These are phyloP conservation scores for Coregonus suidteri DNA, from an alignment of 2,797 vertebrate species.

Conservation along the genomic window DNA sequence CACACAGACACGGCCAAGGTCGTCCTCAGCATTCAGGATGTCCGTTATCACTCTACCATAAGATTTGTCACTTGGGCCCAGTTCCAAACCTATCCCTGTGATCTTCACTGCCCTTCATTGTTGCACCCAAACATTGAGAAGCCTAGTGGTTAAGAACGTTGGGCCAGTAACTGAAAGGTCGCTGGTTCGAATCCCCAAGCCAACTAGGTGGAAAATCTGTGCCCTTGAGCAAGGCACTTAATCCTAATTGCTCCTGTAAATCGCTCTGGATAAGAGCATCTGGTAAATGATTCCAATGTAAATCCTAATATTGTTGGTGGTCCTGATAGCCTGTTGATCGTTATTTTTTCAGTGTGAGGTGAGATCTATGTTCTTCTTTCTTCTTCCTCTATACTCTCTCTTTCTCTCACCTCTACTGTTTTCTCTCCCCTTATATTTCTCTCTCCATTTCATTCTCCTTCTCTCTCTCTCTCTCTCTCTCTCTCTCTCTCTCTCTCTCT, in stretches of 20 bases:
- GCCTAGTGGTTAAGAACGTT: not conserved
- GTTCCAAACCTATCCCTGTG: constrained; percentile 38
- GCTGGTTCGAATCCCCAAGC: too few species aligned
- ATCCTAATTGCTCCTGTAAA: too few species aligned
- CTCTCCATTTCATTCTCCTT: not conserved
- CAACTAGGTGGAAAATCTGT: too few species aligned
- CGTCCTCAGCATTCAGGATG: not conserved
- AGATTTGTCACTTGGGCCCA: constrained; percentile 47
- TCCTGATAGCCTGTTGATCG: constrained; percentile 60
- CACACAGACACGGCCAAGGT: not conserved
- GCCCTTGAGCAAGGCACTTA: too few species aligned
- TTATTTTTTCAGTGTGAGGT: constrained; percentile 46
- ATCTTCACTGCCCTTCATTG: constrained; percentile 43
- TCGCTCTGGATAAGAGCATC: too few species aligned
- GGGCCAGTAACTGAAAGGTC: too few species aligned
- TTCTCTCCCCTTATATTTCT: not conserved
- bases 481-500: constrained; percentile 24
- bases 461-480: not conserved
- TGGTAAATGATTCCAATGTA: not conserved
- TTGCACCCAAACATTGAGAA: constrained; percentile 23
- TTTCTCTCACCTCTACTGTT: not conserved
- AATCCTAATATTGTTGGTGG: constrained; percentile 53
- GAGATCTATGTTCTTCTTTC: constrained; percentile 15
- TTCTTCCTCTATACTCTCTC: constrained; percentile 37
- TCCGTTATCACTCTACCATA: constrained; percentile 38